Evolutionary conservation across 1,140 invertebrate genomes (phyloP), one percentile per base, ranked within the genome.

Genomic region (Camponotus floridanus): DNA sequence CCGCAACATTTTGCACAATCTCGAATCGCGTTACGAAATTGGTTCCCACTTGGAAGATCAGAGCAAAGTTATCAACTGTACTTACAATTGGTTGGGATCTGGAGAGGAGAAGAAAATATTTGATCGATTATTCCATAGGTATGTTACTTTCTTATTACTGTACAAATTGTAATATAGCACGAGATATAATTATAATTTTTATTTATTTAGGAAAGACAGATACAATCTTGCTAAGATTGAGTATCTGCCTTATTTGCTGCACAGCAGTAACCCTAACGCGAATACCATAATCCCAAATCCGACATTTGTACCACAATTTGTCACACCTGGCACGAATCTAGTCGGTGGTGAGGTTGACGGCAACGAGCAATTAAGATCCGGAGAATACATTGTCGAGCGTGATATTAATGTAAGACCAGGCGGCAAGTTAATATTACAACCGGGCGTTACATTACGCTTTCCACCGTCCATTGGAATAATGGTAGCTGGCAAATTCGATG

Each of bases 391-490:
- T 2, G 98, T 99, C 0, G 96, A 97, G 88, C 96, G 98, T 90
- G 99, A 99, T 92, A 99, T 99, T 51, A 99, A 98, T 92, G 97
- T 99, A 5, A 95, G 98, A 71, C 98, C 98, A 2, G 97, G 97
- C 33, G 98, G 98, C 13, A 98, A 97, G 92, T 95, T 99, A 11
- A 97, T 97, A 0, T 95, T 99, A 15, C 96, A 98, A 57, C 97
- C 98, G 1, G 98, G 98, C 0, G 98, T 99, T 0, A 98, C 97
- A 0, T 95, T 99, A 3, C 96, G 96, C 87, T 98, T 98, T 95
- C 97, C 98, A 67, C 97, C 98, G 64, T 97, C 98, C 48, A 97
- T 99, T 61, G 99, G 99, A 18, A 98, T 99, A 96, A 99, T 99
- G 97, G 97, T 99, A 3, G 98, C 98, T 55, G 99, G 99, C 6